Conservation (phyloP, 2,888 invertebrate species). For the Cataglyphis rosenhaueri region DNA sequence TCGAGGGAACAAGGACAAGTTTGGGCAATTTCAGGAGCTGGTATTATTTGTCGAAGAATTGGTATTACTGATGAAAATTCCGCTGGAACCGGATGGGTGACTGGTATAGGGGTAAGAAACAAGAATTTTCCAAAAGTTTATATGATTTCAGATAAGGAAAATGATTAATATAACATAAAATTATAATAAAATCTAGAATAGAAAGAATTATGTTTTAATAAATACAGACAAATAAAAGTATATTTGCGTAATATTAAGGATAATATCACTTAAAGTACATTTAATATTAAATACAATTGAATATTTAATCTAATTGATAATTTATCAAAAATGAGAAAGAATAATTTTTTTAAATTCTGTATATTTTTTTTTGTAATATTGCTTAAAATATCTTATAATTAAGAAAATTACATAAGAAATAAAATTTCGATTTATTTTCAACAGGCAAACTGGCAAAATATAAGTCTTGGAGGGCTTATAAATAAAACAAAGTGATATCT, state of each 20-base stretch:
- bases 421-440: conserved; percentile 49
- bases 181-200: neutral
- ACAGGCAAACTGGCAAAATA: conserved; percentile 83
- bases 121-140: conserved; percentile 4
- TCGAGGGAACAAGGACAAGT: conserved; percentile 88
- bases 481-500: conserved; percentile 72
- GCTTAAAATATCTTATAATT: neutral
- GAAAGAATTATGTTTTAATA: neutral
- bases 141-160: neutral
- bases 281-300: neutral
- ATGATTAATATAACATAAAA: neutral
- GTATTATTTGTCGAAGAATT: conserved; percentile 90
- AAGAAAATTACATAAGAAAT: neutral
- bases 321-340: neutral
- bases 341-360: neutral
- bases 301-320: neutral
- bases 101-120: conserved; percentile 88
- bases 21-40: conserved; percentile 92
- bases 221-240: neutral
- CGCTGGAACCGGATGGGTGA: conserved; percentile 92
- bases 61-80: conserved; percentile 91
- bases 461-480: conserved; percentile 80
- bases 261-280: neutral
- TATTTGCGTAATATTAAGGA: neutral
- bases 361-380: neutral